Evolutionary conservation across 2,797 vertebrate species (phyloP).

Genomic region (Sphenodon punctatus): DNA sequence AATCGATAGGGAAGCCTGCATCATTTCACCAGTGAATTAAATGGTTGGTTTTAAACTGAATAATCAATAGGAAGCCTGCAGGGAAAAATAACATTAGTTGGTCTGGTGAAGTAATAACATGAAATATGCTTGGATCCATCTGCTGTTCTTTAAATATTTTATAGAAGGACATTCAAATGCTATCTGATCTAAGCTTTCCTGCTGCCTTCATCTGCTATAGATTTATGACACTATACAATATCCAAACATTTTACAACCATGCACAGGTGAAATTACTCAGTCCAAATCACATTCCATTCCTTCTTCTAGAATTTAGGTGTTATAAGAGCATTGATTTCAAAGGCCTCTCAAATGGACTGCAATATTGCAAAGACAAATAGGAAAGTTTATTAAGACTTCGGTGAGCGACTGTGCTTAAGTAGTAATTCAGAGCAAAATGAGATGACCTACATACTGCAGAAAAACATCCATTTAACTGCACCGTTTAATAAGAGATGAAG

Average conservation of each 20-base stretch:
- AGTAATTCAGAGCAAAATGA: conserved; percentile 18
- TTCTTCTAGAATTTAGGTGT: neutral
- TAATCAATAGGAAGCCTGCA: neutral
- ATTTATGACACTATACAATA: neutral
- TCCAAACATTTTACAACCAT: neutral
- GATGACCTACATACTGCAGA: neutral
- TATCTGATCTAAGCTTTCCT: accelerated
- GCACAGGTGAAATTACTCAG: neutral
- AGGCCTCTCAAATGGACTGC: neutral
- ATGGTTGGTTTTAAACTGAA: neutral
- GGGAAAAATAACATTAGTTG: neutral
- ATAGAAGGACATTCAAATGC: neutral
- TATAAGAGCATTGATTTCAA: neutral
- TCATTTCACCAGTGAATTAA: neutral
- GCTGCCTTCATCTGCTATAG: neutral
- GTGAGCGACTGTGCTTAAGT: neutral
- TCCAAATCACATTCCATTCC: neutral
- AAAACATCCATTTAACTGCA: neutral
- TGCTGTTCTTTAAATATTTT: neutral
- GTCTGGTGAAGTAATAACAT: neutral
- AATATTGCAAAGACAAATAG: neutral
- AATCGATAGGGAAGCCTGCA: neutral
- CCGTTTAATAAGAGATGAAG: neutral
- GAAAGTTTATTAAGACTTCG: neutral
- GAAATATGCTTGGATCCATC: neutral